Percentiles rank a stretch among this genome's conserved stretches.
Evolutionary conservation across 2,797 vertebrate genomes (phyloP).

Genomic region (Spheniscus humboldti): DNA sequence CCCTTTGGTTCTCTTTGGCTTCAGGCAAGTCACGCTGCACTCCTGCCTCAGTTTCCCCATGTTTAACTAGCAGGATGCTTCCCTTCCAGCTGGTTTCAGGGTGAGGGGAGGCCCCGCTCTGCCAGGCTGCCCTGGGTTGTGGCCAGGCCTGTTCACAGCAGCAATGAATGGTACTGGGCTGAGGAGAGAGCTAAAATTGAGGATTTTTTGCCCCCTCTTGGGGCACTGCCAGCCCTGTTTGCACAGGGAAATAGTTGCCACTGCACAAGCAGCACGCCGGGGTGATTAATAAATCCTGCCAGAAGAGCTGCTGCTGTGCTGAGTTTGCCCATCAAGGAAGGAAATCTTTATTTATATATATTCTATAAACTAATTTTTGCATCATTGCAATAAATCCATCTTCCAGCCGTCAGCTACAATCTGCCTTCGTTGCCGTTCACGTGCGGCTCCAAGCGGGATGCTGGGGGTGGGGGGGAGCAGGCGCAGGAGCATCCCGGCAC

Average conservation of each 20-base stretch:
- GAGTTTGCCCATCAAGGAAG: conserved; percentile 50
- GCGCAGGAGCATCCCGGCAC: not conserved
- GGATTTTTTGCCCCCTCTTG: not conserved
- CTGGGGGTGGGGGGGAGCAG: not conserved
- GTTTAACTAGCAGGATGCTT: too few species aligned
- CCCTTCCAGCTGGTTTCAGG: rapidly evolving
- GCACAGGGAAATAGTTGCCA: not conserved
- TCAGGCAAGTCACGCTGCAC: not conserved
- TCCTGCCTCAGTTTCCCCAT: not conserved
- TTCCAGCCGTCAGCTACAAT: conserved; percentile 31
- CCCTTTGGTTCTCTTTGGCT: not conserved
- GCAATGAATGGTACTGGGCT: rapidly evolving
- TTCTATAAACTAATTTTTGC: conserved; percentile 66
- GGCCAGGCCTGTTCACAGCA: not conserved
- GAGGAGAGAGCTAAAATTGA: not conserved
- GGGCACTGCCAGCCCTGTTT: rapidly evolving
- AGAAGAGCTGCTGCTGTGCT: conserved; percentile 29
- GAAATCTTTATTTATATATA: conserved; percentile 61
- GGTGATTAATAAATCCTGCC: conserved; percentile 44
- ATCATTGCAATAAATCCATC: conserved; percentile 60
- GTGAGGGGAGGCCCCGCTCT: not conserved
- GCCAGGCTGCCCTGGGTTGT: not conserved
- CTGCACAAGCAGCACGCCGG: rapidly evolving
- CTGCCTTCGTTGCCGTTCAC: not conserved
- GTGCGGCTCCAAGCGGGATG: not conserved